These are phyloP conservation scores for Chiroxiphia lanceolata DNA, from an alignment of 2,797 vertebrate genomes.

Conservation along the genomic window DNA sequence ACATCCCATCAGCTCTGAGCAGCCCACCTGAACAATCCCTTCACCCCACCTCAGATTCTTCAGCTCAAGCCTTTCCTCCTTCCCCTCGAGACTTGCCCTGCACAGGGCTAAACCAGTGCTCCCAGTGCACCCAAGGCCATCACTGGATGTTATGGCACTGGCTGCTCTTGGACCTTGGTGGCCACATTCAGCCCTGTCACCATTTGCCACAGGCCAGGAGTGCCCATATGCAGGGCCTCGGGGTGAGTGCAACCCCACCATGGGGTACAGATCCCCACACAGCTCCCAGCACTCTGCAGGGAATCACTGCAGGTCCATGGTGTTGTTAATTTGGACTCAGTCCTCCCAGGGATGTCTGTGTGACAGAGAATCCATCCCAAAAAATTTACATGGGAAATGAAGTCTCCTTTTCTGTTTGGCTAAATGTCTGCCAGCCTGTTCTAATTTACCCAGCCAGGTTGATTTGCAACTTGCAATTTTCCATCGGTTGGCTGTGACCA, in stretches of 20 bases:
- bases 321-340: background rate
- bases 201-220: background rate
- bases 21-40: background rate
- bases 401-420: conserved; percentile 72
- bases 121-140: background rate
- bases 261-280: fast-evolving
- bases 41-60: background rate
- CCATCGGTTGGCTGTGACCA: conserved; percentile 64
- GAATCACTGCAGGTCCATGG: fast-evolving
- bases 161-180: background rate
- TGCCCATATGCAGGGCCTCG: background rate
- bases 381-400: conserved; percentile 67
- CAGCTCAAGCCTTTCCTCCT: background rate
- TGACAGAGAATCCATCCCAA: conserved; percentile 7
- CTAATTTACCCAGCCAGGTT: conserved; percentile 63
- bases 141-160: fast-evolving
- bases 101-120: background rate
- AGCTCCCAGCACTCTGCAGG: background rate
- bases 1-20: background rate
- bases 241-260: fast-evolving
- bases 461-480: conserved; percentile 69
- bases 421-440: conserved; percentile 67
- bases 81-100: background rate
- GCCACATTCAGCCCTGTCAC: fast-evolving
- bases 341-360: background rate